Evolutionary conservation across 2,113 vertebrate genomes (phyloP).

Genomic region (Ailurus styani): DNA sequence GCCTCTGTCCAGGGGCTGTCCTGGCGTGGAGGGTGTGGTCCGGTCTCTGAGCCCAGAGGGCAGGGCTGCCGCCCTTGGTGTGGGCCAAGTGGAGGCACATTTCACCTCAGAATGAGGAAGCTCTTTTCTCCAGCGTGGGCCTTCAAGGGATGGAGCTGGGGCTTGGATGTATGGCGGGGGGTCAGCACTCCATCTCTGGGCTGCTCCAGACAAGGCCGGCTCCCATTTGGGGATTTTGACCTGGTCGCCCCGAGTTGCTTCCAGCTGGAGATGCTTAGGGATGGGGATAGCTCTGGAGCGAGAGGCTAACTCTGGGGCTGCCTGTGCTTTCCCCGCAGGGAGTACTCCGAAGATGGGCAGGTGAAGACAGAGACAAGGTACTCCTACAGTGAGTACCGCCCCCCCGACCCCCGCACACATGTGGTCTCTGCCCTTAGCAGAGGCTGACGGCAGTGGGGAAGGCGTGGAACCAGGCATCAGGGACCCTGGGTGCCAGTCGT

Average conservation of each 20-base stretch:
- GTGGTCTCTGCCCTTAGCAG: neutral
- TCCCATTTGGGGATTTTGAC: neutral
- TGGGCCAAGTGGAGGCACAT: neutral
- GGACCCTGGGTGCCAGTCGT: neutral
- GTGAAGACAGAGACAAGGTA: constrained; percentile 93
- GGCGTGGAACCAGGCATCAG: accelerated
- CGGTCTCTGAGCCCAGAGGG: neutral
- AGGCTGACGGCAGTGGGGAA: neutral
- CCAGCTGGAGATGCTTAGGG: neutral
- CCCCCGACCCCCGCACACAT: neutral
- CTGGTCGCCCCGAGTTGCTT: neutral
- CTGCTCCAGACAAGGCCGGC: neutral
- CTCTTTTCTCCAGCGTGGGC: neutral
- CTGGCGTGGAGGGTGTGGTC: neutral
- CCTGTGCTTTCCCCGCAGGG: constrained; percentile 79
- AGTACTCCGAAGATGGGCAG: constrained; percentile 91
- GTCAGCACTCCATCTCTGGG: neutral
- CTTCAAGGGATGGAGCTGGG: neutral
- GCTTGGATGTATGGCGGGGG: neutral
- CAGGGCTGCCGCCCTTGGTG: neutral
- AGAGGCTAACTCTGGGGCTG: neutral
- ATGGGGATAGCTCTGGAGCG: accelerated
- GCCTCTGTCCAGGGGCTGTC: accelerated
- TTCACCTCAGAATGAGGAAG: neutral
- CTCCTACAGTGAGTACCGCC: constrained; percentile 90